phyloP scores from a whole-genome alignment of 2,797 vertebrate genomes.

The Arremon brunneinucha region DNA sequence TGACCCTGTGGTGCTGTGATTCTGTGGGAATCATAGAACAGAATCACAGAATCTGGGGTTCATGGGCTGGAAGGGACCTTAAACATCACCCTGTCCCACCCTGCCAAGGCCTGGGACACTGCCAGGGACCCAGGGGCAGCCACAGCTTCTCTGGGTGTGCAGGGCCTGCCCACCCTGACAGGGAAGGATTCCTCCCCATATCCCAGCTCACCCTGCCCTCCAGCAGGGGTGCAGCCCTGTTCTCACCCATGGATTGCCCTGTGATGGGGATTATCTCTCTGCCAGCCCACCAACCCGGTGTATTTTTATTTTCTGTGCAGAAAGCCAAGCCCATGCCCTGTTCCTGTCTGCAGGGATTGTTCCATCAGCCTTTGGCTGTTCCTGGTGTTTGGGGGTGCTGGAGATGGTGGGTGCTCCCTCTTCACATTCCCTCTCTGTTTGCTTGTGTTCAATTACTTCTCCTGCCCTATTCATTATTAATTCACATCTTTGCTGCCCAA shows the following conservation, averaged over 20 bases:
- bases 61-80: neutral
- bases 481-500: neutral
- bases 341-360: neutral
- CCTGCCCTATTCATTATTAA: neutral
- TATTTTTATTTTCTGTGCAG: neutral
- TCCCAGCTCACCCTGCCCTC: neutral
- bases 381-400: rapidly evolving
- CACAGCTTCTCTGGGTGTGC: neutral
- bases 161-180: no score
- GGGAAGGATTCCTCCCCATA: neutral
- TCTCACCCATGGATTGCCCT: neutral
- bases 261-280: neutral
- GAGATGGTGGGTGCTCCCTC: neutral
- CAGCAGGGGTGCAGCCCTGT: neutral
- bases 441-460: neutral
- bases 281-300: no score
- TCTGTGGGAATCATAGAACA: neutral
- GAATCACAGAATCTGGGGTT: neutral
- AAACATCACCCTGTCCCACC: neutral
- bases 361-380: neutral
- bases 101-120: neutral
- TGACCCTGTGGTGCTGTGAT: no score
- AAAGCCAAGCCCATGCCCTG: neutral
- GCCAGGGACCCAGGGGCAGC: neutral
- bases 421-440: neutral